A percentile compares a stretch with the other conserved stretches of the same genome.
These are phyloP conservation scores for Lichenostomus cassidix DNA, from an alignment of 2,113 vertebrate genomes.

Conservation along the genomic window DNA sequence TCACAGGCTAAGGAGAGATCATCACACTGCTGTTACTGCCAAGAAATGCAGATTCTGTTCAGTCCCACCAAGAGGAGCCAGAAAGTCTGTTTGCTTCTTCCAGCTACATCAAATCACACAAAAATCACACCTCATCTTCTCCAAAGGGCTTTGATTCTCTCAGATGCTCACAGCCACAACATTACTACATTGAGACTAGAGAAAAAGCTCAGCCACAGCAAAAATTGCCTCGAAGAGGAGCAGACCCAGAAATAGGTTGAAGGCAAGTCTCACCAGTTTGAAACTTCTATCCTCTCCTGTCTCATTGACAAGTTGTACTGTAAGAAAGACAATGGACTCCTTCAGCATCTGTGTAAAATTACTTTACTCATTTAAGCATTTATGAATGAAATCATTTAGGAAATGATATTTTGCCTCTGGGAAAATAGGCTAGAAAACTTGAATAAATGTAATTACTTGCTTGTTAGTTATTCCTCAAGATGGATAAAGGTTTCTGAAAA, in stretches of 20 bases:
- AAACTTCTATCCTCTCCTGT: background rate
- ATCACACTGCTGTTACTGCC: background rate
- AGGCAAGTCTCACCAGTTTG: background rate
- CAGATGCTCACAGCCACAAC: background rate
- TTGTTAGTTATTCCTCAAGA: slow-evolving; percentile 12
- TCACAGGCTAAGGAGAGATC: background rate
- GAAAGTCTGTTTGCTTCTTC: background rate
- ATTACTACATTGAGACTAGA: background rate
- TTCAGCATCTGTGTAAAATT: background rate
- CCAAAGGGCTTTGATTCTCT: background rate
- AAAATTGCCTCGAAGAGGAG: background rate
- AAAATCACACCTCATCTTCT: background rate
- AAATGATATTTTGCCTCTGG: slow-evolving; percentile 18
- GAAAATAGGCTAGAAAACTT: background rate
- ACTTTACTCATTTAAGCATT: background rate
- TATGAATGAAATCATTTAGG: slow-evolving; percentile 23
- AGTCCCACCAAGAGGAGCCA: background rate
- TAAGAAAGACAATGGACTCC: background rate
- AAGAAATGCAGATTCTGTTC: background rate
- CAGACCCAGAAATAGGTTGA: background rate
- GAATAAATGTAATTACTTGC: slow-evolving; percentile 8
- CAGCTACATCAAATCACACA: background rate
- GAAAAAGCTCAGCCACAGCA: background rate
- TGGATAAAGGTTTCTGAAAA: slow-evolving; percentile 5
- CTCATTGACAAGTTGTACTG: background rate